Base-by-base conservation (phyloP, 2,113 vertebrate species). In the Lamprotornis superbus region DNA sequence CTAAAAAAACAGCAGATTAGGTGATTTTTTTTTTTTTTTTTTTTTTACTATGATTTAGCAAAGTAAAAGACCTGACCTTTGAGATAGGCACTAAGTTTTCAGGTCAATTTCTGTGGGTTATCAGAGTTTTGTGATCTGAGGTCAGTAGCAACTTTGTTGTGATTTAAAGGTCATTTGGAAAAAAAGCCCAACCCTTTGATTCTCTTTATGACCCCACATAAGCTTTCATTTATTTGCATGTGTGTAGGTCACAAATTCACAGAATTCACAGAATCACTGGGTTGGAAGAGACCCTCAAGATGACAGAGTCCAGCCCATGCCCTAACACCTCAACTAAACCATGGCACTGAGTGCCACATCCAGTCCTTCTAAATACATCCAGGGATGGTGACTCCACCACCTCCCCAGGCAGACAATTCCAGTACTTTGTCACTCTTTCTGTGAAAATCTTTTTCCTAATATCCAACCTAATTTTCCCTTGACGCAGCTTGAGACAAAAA, bases 151-250 rank as follows among this genome's bases (percentile, higher is more conserved):
- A 53, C 5, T 68, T 87, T 33, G 14, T 6, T 39, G 39, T 73
- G 9, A 65, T 59, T 77, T 47, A 56, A 79, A 73, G 24, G 15
- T 30, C 12, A 2, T 56, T 76, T 75, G 5, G 42, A 2, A 46
- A 23, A 78, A 46, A 55, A 30, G 0, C 2, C 10, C 6, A 47
- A 17, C 1, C 3, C 5, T 57, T 37, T 25, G 15, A 31, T 5
- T n/a, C 19, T 57, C 30, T 12, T 44, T 9, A 12, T 55, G 37
- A 75, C 3, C 27, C 18, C 9, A 23, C 15, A 15, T 37, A 55
- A 60, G 5, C 8, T 79, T 79, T 59, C 13, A 18, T 37, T 71
- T 28, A n/a, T 40, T 63, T 55, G 11, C 6, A 7, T 4, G 0
- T 8, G 3, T 35, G 28, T 5, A 73, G 46, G 4, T 42, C 40